Base-by-base conservation (phyloP, 1,140 invertebrate species). In the Conus ventricosus region DNA sequence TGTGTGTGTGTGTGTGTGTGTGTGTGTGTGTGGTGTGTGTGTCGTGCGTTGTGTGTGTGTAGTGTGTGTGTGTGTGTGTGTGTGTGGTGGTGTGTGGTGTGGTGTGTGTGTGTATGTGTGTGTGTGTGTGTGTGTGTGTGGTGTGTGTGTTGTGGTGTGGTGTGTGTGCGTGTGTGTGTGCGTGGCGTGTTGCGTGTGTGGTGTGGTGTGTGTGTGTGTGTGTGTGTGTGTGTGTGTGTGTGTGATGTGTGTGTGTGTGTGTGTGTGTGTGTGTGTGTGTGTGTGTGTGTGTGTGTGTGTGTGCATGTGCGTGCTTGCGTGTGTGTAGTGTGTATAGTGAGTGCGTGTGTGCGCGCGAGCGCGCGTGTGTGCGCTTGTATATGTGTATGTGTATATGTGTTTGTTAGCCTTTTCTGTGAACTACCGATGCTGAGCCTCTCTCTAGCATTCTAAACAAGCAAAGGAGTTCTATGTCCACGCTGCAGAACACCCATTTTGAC, bases 21-120 rank as follows among this genome's bases (percentile, higher is more conserved):
- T 15, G 75, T n/a, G n/a, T n/a, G n/a, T n/a, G n/a, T n/a, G n/a
- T n/a, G n/a, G n/a, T n/a, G n/a, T n/a, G n/a, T n/a, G n/a, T n/a
- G n/a, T n/a, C 39, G 78, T 20, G 11, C 23, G 78, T 80, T n/a
- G 78, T 80, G 27, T 53, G 15, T 80, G 27, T 80, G 78, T 80
- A n/a, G 78, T 80, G 78, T 51, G 78, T 53, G 7, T 80, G 78
- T 80, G 25, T 53, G 78, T 80, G 78, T 80, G 78, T 17, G 78
- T 1, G 78, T 10, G 78, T 17, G 78, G n/a, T n/a, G n/a, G n/a
- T n/a, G n/a, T n/a, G n/a, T n/a, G n/a, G n/a, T n/a, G n/a, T n/a
- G n/a, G n/a, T n/a, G n/a, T n/a, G n/a, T n/a, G n/a, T n/a, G n/a
- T n/a, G n/a, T n/a, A n/a, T n/a, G n/a, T 78, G 75, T 78, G 75